Evolutionary conservation across 2,888 invertebrate species (phyloP).

Genomic region (Calliphora vomitoria): DNA sequence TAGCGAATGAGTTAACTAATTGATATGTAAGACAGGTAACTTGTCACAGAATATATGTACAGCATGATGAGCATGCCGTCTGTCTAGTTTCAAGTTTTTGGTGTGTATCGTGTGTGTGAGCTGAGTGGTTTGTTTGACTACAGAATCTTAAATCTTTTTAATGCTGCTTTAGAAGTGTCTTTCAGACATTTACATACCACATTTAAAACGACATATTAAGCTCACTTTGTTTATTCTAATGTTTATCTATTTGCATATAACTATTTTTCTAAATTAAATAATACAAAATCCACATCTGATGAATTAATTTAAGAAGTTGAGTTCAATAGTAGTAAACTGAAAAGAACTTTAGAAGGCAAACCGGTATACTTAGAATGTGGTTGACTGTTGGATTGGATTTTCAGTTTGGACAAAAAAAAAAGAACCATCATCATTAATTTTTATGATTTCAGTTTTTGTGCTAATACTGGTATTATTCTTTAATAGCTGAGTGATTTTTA

Average conservation of each 20-base stretch:
- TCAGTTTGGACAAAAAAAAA: not conserved
- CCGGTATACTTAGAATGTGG: slow-evolving; percentile 13
- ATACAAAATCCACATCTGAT: not conserved
- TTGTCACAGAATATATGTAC: slow-evolving; percentile 9
- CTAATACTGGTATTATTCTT: not conserved
- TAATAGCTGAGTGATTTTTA: not conserved
- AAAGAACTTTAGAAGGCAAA: slow-evolving; percentile 50
- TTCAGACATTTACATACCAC: not conserved
- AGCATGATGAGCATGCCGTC: slow-evolving; percentile 1
- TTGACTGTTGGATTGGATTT: slow-evolving; percentile 11
- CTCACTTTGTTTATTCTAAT: slow-evolving; percentile 15
- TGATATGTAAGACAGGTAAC: slow-evolving; percentile 61
- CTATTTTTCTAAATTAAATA: slow-evolving; percentile 11
- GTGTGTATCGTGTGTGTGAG: not conserved
- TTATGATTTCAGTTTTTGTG: slow-evolving; percentile 7
- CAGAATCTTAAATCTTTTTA: slow-evolving; percentile 20
- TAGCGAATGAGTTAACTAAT: slow-evolving; percentile 15
- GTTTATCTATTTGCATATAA: not conserved
- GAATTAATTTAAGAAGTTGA: not conserved
- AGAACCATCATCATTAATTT: slow-evolving; percentile 18
- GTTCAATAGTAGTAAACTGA: slow-evolving; percentile 6
- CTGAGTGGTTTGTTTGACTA: not conserved
- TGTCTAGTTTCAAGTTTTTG: slow-evolving; percentile 16
- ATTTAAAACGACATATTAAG: slow-evolving; percentile 10
- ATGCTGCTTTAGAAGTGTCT: slow-evolving; percentile 9